Evolutionary conservation across 92 coral and sea anemone genomes (phyloP).

Genomic region (Blastomussa wellsi): DNA sequence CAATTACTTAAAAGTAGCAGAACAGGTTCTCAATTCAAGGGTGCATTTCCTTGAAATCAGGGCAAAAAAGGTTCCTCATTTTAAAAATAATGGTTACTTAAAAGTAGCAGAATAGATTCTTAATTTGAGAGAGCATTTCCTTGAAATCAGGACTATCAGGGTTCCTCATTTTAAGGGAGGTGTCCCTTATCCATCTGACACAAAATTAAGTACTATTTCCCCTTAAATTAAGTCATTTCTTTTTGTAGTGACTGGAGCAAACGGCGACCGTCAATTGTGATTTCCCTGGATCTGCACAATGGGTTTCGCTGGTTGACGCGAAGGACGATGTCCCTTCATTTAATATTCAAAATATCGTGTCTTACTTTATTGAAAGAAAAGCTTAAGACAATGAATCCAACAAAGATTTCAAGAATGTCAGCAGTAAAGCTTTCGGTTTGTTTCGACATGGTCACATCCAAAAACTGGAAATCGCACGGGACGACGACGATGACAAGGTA

Average conservation of each 20-base stretch:
- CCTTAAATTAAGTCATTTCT: constrained; percentile 7
- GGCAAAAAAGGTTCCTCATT: neutral
- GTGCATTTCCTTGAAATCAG: neutral
- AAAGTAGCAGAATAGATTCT: neutral
- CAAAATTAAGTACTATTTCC: neutral
- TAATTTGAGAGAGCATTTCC: neutral
- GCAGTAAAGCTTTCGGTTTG: too few species aligned
- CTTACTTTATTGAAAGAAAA: too few species aligned
- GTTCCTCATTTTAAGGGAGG: constrained; percentile 11
- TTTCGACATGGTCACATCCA: too few species aligned
- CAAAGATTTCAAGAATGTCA: too few species aligned
- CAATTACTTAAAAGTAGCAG: neutral
- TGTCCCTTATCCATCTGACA: constrained; percentile 1
- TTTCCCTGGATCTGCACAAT: too few species aligned
- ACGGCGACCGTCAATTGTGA: too few species aligned
- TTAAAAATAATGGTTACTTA: neutral
- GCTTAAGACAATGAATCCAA: too few species aligned
- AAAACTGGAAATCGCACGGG: too few species aligned
- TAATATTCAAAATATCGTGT: too few species aligned
- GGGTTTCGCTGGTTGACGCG: too few species aligned
- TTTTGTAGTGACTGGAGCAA: constrained; percentile 10
- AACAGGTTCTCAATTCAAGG: neutral
- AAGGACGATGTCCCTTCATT: too few species aligned
- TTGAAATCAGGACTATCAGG: neutral
- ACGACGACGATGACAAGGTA: too few species aligned